phyloP scores from a whole-genome alignment of 2,888 invertebrate genomes.

The Neria commutata region DNA sequence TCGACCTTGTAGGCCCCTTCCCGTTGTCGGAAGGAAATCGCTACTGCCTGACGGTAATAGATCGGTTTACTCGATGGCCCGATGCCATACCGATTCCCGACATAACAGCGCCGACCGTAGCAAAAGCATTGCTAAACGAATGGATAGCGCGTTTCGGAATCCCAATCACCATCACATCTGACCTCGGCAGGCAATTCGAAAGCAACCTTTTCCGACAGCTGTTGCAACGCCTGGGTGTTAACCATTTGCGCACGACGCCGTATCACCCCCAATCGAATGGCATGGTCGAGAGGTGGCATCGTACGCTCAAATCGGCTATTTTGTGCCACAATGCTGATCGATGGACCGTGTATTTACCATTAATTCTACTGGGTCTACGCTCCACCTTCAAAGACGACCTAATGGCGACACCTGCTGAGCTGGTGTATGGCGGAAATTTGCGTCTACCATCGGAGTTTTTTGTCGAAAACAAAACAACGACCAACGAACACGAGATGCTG shows the following conservation, averaged over 20 bases:
- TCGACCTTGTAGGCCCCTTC: slow-evolving; percentile 17
- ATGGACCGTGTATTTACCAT: neutral
- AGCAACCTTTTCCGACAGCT: neutral
- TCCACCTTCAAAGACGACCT: neutral
- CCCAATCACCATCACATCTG: neutral
- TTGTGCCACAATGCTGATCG: neutral
- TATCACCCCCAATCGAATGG: neutral
- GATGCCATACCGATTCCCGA: slow-evolving; percentile 18
- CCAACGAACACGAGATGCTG: neutral
- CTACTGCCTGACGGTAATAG: slow-evolving; percentile 17
- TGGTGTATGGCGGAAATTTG: neutral
- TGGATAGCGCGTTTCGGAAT: slow-evolving; percentile 13
- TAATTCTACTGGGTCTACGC: neutral
- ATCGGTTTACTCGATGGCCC: slow-evolving; percentile 21
- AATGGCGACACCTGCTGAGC: neutral
- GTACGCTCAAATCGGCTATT: neutral
- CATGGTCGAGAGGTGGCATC: neutral
- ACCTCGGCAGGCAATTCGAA: slow-evolving; percentile 6
- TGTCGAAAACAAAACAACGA: neutral
- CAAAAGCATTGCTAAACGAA: neutral
- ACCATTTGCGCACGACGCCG: neutral
- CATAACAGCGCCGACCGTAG: slow-evolving; percentile 25
- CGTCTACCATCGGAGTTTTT: neutral
- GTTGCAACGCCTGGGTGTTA: neutral
- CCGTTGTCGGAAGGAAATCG: slow-evolving; percentile 14